These are phyloP conservation scores for Polymixis lichenea DNA, from an alignment of 2,888 invertebrate genomes.

Conservation along the genomic window DNA sequence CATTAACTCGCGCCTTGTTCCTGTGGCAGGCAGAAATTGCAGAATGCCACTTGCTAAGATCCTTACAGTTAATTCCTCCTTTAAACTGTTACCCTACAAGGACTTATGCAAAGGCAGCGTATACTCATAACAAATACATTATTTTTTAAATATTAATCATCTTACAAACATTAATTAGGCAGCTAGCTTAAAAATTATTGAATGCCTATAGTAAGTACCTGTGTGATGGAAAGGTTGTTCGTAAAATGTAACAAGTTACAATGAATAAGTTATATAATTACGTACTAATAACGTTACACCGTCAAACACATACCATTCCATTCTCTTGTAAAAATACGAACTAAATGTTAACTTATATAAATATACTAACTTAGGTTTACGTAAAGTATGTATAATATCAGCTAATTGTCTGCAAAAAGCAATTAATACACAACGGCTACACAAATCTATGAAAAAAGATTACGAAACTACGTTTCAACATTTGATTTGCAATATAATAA, in stretches of 20 bases:
- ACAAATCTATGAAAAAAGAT: constrained; percentile 18
- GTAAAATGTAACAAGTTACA: constrained; percentile 40
- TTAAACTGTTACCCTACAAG: constrained; percentile 23
- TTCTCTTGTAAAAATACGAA: constrained; percentile 47
- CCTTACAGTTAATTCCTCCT: background rate
- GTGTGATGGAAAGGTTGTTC: constrained; percentile 15
- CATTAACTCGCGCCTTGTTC: background rate
- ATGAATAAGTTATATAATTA: constrained; percentile 38
- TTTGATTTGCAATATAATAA: constrained; percentile 17
- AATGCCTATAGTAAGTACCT: constrained; percentile 47
- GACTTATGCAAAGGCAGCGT: constrained; percentile 31
- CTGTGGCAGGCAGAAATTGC: background rate
- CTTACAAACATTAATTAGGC: constrained; percentile 27
- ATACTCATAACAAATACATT: constrained; percentile 32
- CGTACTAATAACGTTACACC: constrained; percentile 32
- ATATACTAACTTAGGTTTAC: constrained; percentile 38
- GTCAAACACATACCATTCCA: constrained; percentile 28
- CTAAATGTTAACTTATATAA: constrained; percentile 31
- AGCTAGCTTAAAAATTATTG: constrained; percentile 39
- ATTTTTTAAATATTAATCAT: constrained; percentile 25
- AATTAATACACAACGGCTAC: constrained; percentile 38
- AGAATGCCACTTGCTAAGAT: background rate
- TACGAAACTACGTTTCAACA: constrained; percentile 5
- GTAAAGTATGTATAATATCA: constrained; percentile 34
- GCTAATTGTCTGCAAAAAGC: constrained; percentile 36